These are phyloP conservation scores for Polyodon spathula DNA, from an alignment of 2,113 vertebrate genomes.

Conservation along the genomic window DNA sequence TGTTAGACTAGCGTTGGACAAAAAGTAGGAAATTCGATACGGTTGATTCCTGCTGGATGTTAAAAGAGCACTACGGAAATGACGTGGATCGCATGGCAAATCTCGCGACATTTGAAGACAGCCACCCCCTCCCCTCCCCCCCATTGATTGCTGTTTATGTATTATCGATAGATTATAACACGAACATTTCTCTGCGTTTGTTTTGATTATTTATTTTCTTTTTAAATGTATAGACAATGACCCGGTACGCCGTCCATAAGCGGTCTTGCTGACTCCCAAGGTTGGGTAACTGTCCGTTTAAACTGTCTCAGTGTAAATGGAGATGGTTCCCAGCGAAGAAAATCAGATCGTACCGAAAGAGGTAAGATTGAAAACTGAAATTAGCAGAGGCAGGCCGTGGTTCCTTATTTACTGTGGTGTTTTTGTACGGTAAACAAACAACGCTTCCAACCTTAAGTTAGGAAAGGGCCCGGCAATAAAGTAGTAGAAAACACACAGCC, in stretches of 20 bases:
- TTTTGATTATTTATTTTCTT: slow-evolving; percentile 23
- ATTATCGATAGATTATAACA: slow-evolving; percentile 27
- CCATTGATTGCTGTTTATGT: slow-evolving; percentile 49
- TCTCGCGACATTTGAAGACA: slow-evolving; percentile 57
- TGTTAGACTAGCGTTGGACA: too few species aligned
- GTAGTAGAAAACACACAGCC: too few species aligned
- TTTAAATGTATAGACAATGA: slow-evolving; percentile 36
- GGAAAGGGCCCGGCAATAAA: too few species aligned
- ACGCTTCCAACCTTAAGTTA: not conserved
- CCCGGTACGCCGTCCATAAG: slow-evolving; percentile 27
- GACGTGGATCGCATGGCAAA: slow-evolving; percentile 18
- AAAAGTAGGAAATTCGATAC: too few species aligned
- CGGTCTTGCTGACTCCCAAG: slow-evolving; percentile 50
- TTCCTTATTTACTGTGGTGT: not conserved
- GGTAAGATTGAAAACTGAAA: slow-evolving; percentile 57
- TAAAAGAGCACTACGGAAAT: too few species aligned
- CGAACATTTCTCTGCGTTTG: slow-evolving; percentile 34
- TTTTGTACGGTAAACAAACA: not conserved
- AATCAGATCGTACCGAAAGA: slow-evolving; percentile 87
- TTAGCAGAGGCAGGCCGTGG: slow-evolving; percentile 5
- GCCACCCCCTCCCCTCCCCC: slow-evolving; percentile 54
- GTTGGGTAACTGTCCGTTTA: slow-evolving; percentile 45
- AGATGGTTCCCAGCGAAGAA: slow-evolving; percentile 93
- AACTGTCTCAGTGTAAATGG: slow-evolving; percentile 58
- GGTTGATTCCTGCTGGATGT: too few species aligned